Percentiles rank a stretch among this genome's conserved stretches.
These are phyloP conservation scores for Entosphenus tridentatus DNA, from an alignment of 2,113 vertebrate species.

Conservation along the genomic window DNA sequence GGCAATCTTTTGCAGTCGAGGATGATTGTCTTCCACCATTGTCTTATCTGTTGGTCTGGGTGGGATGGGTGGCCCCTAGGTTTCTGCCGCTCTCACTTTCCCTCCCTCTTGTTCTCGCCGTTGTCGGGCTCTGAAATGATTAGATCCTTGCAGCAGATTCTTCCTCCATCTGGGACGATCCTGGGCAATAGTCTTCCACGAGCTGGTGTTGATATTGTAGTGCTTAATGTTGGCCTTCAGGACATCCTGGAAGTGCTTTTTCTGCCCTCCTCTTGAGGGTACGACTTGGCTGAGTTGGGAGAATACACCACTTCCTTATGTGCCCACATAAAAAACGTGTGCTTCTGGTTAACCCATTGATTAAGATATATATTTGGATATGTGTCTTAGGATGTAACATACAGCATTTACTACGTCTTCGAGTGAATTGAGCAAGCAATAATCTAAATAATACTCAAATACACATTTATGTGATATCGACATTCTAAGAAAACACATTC, in stretches of 20 bases:
- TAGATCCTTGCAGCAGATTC: slow-evolving; percentile 1
- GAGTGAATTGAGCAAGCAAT: too few species aligned
- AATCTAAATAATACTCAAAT: too few species aligned
- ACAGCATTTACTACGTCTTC: too few species aligned
- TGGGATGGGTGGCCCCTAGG: not conserved
- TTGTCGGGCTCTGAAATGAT: not conserved
- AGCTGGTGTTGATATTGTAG: not conserved
- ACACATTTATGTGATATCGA: too few species aligned
- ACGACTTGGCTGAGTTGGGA: not conserved
- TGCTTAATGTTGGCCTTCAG: not conserved
- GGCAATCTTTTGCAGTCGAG: not conserved
- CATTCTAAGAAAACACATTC: too few species aligned
- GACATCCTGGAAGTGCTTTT: slow-evolving; percentile 1
- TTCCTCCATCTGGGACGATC: not conserved
- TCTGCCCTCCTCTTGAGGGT: not conserved
- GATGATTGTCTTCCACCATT: not conserved
- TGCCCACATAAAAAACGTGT: too few species aligned
- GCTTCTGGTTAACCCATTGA: too few species aligned
- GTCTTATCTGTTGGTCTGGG: not conserved
- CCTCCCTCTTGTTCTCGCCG: not conserved
- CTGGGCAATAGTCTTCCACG: not conserved
- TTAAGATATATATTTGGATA: too few species aligned
- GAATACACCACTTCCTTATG: not conserved
- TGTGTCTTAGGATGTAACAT: too few species aligned
- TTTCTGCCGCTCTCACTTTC: not conserved